Evolutionary conservation across 2,888 invertebrate species (phyloP).

Genomic region (Spatulosminthurus flaviceps): DNA sequence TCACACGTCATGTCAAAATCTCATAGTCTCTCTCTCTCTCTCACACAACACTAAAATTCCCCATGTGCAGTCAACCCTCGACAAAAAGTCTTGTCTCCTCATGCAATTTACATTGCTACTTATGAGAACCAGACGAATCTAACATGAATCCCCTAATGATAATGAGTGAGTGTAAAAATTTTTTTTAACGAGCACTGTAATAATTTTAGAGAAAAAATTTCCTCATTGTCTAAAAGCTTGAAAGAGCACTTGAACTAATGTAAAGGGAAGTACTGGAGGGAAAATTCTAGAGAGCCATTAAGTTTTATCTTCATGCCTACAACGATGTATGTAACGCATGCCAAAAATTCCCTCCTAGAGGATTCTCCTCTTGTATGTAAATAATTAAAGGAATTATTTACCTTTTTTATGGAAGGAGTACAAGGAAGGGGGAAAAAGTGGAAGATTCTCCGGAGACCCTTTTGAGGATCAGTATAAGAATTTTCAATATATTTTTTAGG

Average conservation of each 20-base stretch:
- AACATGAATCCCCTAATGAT: no score
- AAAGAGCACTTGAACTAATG: no score
- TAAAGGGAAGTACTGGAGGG: not conserved
- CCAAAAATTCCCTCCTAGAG: not conserved
- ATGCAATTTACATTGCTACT: not conserved
- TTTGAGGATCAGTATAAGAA: not conserved
- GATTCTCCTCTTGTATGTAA: not conserved
- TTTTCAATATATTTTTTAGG: no score
- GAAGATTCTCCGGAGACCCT: constrained; percentile 6
- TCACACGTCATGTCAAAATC: not conserved
- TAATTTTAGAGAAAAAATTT: no score
- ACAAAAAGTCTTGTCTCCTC: not conserved
- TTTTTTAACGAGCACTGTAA: no score
- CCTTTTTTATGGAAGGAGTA: not conserved
- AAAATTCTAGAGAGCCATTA: constrained; percentile 19
- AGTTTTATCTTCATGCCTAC: constrained; percentile 6
- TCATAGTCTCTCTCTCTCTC: no score
- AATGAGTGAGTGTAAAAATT: no score
- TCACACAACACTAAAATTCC: no score
- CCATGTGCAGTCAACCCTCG: not conserved
- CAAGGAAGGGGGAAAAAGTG: no score
- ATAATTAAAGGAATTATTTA: not conserved
- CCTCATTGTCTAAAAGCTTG: no score
- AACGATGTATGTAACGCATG: no score
- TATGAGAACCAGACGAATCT: no score